These are phyloP conservation scores for Poeciliopsis turrubarensis DNA, from an alignment of 2,113 vertebrate genomes.

Conservation along the genomic window DNA sequence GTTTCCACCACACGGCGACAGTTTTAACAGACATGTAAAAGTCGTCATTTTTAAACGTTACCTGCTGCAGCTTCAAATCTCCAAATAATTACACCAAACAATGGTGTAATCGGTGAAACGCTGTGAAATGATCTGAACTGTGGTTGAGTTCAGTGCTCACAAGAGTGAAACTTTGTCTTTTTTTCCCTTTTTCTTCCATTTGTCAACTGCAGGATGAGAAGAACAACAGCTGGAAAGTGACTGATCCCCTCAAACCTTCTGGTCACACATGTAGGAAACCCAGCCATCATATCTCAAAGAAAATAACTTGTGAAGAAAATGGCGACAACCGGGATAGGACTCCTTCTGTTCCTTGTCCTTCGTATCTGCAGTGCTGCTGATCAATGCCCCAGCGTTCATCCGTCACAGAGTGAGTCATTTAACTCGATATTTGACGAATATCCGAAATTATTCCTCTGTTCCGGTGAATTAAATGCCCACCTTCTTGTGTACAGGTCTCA, in stretches of 20 bases:
- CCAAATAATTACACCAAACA: no score
- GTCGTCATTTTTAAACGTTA: no score
- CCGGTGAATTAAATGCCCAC: rapidly evolving
- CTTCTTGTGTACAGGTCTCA: constrained; percentile 30
- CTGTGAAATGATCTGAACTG: no score
- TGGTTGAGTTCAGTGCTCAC: no score
- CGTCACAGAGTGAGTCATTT: constrained; percentile 25
- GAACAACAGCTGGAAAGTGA: constrained; percentile 8
- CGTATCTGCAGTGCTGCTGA: rapidly evolving
- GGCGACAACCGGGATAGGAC: constrained; percentile 11
- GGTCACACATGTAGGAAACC: background rate
- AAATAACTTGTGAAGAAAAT: constrained; percentile 3
- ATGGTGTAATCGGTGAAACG: no score
- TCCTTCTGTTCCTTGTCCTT: constrained; percentile 1
- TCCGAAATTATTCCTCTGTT: rapidly evolving
- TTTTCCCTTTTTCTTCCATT: background rate
- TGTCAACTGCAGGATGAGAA: constrained; percentile 16
- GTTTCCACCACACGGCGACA: no score
- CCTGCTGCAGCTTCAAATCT: no score
- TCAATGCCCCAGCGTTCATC: rapidly evolving
- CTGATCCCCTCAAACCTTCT: background rate
- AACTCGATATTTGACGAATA: background rate
- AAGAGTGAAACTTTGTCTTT: background rate
- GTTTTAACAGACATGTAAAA: no score
- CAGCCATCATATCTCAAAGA: background rate